These are phyloP conservation scores for Globodera rostochiensis DNA, from an alignment of 1,140 invertebrate genomes.

Conservation along the genomic window DNA sequence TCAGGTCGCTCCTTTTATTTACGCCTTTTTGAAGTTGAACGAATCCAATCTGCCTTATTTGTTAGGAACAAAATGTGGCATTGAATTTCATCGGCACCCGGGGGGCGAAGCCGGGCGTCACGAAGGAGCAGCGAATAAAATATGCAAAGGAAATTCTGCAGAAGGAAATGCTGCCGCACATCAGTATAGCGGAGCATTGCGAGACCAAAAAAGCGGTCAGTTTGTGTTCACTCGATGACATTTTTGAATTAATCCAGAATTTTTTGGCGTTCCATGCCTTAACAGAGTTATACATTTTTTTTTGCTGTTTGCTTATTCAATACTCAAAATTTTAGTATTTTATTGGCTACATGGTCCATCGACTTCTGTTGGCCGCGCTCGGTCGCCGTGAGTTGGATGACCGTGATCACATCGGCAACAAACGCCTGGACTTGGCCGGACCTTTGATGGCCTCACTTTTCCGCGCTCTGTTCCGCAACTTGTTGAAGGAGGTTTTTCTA, in stretches of 20 bases:
- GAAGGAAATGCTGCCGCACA: conserved; percentile 98
- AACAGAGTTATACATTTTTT: no score
- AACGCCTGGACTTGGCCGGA: conserved; percentile 92
- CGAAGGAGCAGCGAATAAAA: conserved; percentile 96
- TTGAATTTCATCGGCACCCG: conserved; percentile 95
- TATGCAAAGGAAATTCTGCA: conserved; percentile 98
- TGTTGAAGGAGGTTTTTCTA: conserved; percentile 78
- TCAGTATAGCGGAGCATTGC: conserved; percentile 96
- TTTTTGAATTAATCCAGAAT: no score
- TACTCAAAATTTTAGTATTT: conserved; percentile 51
- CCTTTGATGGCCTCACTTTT: conserved; percentile 93
- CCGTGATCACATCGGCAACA: conserved; percentile 99
- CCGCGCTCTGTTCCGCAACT: conserved; percentile 86
- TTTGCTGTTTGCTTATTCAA: neutral
- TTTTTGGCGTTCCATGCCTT: no score
- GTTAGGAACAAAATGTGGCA: conserved; percentile 88
- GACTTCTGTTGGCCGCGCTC: conserved; percentile 86
- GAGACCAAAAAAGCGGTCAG: conserved; percentile 90
- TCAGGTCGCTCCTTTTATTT: conserved; percentile 37
- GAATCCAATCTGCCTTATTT: neutral
- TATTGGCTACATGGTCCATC: conserved; percentile 92
- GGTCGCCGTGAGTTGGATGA: conserved; percentile 93
- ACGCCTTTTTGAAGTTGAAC: neutral
- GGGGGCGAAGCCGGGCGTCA: conserved; percentile 93
- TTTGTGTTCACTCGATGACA: conserved; percentile 15